Evolutionary conservation across 2,888 invertebrate genomes (phyloP), one percentile per base, ranked within the genome.

Genomic region (Lasioglossum malachurum): DNA sequence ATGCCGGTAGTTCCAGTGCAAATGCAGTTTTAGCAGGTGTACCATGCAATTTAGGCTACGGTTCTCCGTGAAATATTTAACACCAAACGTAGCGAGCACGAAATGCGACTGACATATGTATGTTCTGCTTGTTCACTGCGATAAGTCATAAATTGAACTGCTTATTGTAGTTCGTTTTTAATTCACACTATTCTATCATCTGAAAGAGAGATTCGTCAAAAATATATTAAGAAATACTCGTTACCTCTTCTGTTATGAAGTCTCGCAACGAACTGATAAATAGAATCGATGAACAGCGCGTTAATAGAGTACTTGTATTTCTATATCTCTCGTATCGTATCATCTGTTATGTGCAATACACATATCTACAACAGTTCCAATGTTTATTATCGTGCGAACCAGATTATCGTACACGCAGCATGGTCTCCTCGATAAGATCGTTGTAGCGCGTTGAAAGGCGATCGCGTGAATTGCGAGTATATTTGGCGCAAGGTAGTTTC

Each of bases 391-490:
- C 49, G 72, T 60, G 53, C 35, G 31, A 73, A 53, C 19, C 8
- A 38, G 71, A 49, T 57, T 73, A 67, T 75, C 64, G 5, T 64
- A 49, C 19, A 31, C 41, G 31, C 31, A 7, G 14, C 19, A n/a
- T 7, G 19, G 8, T 76, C 12, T 80, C 64, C 27, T 35, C 41
- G 83, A 83, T 77, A 75, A 60, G 27, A 80, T 67, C 46, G 5
- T 31, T 46, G 44, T 19, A 38, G 73, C 53, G 77, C 35, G 60
- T 27, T 16, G 35, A 57, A 41, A 73, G 14, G 16, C 69, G 46
- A 79, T 60, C 69, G 27, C 31, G 53, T 69, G 60, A 41, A 27
- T 77, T 23, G 38, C 19, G 64, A 74, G 16, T 31, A 44, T 41
- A 71, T 27, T 53, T 41, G 79, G 27, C 23, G 67, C 35, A 35